A percentile compares a stretch with the other conserved stretches of the same genome.
Conservation (phyloP, 2,888 invertebrate genomes). For the Eilema sororculum region DNA sequence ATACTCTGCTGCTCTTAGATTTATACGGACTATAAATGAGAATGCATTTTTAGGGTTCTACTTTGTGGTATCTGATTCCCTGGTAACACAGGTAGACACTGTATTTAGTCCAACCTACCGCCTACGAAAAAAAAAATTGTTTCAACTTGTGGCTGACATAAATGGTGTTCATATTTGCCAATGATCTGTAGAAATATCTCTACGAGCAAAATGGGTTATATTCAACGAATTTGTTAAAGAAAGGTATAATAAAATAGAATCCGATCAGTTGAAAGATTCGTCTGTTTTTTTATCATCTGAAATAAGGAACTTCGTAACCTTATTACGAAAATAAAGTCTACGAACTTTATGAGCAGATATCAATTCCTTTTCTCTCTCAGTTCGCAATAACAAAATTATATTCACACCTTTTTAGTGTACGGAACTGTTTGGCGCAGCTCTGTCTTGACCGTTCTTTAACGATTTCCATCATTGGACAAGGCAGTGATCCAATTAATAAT, state of each 20-base stretch:
- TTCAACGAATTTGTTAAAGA: background rate
- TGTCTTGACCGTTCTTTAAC: constrained; percentile 65
- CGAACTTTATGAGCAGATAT: background rate
- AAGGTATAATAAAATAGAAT: background rate
- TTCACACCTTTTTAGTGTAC: constrained; percentile 36
- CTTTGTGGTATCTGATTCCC: constrained; percentile 10
- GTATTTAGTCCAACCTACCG: background rate
- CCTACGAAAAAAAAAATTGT: background rate
- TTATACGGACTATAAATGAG: constrained; percentile 62
- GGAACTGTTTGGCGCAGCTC: constrained; percentile 54
- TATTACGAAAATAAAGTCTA: background rate
- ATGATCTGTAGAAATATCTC: background rate
- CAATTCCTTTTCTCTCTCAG: background rate
- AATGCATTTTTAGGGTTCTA: constrained; percentile 59
- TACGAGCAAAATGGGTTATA: background rate
- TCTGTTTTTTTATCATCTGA: constrained; percentile 7
- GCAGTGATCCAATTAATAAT: constrained; percentile 85
- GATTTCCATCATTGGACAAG: constrained; percentile 70
- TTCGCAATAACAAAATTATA: background rate
- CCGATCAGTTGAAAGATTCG: background rate
- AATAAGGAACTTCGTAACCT: constrained; percentile 5
- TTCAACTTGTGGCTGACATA: background rate
- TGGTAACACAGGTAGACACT: background rate
- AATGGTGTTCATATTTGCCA: background rate
- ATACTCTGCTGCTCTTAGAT: constrained; percentile 54